Evolutionary conservation across 2,113 vertebrate species (phyloP).

Genomic region (Tychaedon coryphoeus): DNA sequence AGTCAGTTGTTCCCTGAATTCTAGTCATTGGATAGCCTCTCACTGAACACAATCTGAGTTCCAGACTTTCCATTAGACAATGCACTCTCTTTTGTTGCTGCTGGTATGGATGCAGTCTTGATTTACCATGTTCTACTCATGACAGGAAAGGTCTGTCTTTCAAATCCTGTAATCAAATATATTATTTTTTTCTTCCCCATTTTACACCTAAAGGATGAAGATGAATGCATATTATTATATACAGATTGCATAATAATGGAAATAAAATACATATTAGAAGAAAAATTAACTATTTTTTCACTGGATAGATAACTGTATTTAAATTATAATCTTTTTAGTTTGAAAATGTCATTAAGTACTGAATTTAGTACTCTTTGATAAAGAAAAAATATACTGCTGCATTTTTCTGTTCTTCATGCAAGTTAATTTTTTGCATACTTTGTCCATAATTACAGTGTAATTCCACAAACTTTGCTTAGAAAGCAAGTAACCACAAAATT

Average conservation of each 20-base stretch:
- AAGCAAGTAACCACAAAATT: background rate
- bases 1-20: background rate
- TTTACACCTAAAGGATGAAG: background rate
- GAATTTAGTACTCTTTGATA: background rate
- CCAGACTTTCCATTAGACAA: background rate
- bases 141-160: background rate
- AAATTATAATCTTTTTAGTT: background rate
- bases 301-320: background rate
- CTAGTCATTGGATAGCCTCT: background rate
- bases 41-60: background rate
- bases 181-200: background rate
- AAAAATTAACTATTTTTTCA: background rate
- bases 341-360: background rate
- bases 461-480: slow-evolving; percentile 19
- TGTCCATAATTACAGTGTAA: background rate
- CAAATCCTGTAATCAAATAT: background rate
- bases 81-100: background rate
- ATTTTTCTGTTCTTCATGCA: background rate
- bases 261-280: background rate
- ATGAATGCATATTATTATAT: background rate
- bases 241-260: background rate
- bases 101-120: background rate
- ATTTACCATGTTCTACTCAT: background rate
- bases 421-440: background rate
- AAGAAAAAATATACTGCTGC: background rate